Conservation (phyloP, 92 coral and sea anemone species). For the Umimayanthus kanabou region DNA sequence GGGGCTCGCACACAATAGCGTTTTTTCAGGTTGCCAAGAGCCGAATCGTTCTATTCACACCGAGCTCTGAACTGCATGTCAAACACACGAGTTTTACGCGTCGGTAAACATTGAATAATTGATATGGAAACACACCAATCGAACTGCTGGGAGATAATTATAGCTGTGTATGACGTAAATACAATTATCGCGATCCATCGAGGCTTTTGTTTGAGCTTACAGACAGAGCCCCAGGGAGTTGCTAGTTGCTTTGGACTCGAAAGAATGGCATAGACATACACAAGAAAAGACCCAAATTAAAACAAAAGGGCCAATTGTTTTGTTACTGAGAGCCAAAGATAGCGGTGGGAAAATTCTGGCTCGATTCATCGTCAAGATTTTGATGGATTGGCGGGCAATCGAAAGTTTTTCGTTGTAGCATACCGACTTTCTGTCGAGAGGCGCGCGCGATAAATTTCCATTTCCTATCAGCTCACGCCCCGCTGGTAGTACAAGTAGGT, state of each 20-base stretch:
- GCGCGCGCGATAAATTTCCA: neutral
- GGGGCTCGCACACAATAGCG: slow-evolving; percentile 3
- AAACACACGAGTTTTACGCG: slow-evolving; percentile 33
- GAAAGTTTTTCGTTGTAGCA: neutral
- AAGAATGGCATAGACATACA: slow-evolving; percentile 19
- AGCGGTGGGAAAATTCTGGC: slow-evolving; percentile 25
- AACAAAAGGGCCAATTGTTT: slow-evolving; percentile 27
- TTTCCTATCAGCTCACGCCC: slow-evolving; percentile 26
- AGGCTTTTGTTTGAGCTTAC: slow-evolving; percentile 26
- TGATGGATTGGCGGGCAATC: neutral
- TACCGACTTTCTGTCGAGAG: neutral
- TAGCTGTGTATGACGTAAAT: slow-evolving; percentile 34
- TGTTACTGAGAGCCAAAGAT: slow-evolving; percentile 2
- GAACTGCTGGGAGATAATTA: slow-evolving; percentile 28
- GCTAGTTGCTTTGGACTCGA: slow-evolving; percentile 2
- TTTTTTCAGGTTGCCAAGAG: slow-evolving; percentile 40
- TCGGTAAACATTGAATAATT: slow-evolving; percentile 88
- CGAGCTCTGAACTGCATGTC: slow-evolving; percentile 14
- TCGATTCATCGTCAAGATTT: neutral
- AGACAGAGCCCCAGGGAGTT: slow-evolving; percentile 30
- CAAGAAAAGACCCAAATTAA: slow-evolving; percentile 1
- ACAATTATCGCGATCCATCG: slow-evolving; percentile 34
- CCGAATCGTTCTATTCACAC: slow-evolving; percentile 5
- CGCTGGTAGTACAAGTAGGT: slow-evolving; percentile 31
- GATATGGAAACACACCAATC: slow-evolving; percentile 73